These are phyloP conservation scores for Crematogaster levior DNA, from an alignment of 2,888 invertebrate genomes.

Conservation along the genomic window DNA sequence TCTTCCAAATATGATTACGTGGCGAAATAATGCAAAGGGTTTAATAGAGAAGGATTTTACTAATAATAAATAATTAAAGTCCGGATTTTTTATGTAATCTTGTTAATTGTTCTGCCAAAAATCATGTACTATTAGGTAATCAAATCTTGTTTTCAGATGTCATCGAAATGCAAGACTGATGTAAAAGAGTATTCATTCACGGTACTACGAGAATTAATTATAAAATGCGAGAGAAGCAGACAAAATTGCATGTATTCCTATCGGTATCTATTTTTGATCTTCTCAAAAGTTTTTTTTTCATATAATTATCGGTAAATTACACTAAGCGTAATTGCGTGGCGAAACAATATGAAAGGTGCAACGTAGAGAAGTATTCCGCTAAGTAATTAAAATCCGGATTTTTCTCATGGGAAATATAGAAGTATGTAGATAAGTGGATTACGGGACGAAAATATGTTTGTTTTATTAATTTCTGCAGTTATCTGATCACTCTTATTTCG, in stretches of 20 bases:
- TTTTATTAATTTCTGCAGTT: conserved; percentile 53
- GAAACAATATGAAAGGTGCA: neutral
- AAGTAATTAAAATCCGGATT: conserved; percentile 65
- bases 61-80: conserved; percentile 64
- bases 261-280: neutral
- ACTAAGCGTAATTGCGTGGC: neutral
- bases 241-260: neutral
- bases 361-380: conserved; percentile 41
- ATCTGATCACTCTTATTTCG: conserved; percentile 15
- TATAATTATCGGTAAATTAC: neutral
- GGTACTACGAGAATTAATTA: neutral
- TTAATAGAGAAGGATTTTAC: conserved; percentile 24
- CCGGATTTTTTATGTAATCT: too few relatives aligned
- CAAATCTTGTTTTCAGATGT: neutral
- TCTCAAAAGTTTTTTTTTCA: neutral
- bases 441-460: conserved; percentile 17
- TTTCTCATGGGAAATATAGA: conserved; percentile 55
- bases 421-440: conserved; percentile 34
- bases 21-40: neutral
- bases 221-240: neutral
- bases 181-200: neutral
- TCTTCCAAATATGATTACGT: neutral
- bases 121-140: conserved; percentile 6
- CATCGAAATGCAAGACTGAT: neutral
- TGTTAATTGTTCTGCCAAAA: conserved; percentile 49